A percentile compares a stretch with the other conserved stretches of the same genome.
phyloP scores from a whole-genome alignment of 1,140 invertebrate genomes.

The Papilio aristodemus region DNA sequence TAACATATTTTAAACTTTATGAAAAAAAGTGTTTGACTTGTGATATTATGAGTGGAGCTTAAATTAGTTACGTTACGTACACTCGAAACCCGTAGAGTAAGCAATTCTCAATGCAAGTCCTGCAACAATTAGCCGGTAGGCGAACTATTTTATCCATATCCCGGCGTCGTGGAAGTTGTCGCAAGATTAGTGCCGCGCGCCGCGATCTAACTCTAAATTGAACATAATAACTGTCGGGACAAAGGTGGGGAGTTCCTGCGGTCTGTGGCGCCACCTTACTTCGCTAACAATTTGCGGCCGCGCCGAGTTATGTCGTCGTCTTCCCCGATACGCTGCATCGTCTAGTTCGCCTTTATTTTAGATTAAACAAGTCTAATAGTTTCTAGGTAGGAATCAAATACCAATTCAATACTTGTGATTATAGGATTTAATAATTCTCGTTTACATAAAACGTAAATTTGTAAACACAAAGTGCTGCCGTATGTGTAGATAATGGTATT shows the following conservation, averaged over 20 bases:
- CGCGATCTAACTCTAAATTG: constrained; percentile 68
- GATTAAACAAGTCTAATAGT: constrained; percentile 17
- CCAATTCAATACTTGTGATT: neutral
- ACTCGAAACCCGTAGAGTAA: neutral
- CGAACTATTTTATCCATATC: constrained; percentile 58
- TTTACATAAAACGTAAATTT: too few relatives aligned
- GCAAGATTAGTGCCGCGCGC: constrained; percentile 63
- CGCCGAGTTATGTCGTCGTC: constrained; percentile 54
- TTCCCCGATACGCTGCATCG: constrained; percentile 43
- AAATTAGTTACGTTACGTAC: too few relatives aligned
- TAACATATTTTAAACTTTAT: too few relatives aligned
- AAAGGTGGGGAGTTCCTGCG: constrained; percentile 63
- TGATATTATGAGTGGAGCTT: too few relatives aligned
- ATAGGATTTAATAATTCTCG: constrained; percentile 32
- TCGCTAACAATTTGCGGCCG: constrained; percentile 65
- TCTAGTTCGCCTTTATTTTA: constrained; percentile 27
- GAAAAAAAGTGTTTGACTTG: too few relatives aligned
- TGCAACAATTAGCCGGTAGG: constrained; percentile 47
- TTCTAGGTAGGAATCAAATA: neutral
- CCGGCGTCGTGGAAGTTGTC: constrained; percentile 50
- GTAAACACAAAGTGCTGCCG: too few relatives aligned
- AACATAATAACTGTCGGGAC: constrained; percentile 69
- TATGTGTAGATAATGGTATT: too few relatives aligned
- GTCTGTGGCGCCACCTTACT: constrained; percentile 56
- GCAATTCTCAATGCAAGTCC: constrained; percentile 24